These are phyloP conservation scores for Heliconius hortense DNA, from an alignment of 2,888 invertebrate species.

Conservation along the genomic window DNA sequence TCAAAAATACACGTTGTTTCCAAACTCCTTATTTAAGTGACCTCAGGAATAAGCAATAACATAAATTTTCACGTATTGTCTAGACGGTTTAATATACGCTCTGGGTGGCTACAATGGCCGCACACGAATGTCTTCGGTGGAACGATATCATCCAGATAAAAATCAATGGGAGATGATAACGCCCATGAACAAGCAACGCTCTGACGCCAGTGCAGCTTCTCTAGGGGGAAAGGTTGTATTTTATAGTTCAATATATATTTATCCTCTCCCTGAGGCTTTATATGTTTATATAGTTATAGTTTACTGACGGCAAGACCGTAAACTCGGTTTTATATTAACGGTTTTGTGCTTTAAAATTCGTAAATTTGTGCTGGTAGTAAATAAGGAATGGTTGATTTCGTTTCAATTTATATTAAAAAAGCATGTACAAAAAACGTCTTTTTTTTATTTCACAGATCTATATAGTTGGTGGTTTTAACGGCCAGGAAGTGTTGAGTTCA, in stretches of 20 bases:
- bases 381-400: background rate
- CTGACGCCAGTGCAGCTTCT: conserved; percentile 89
- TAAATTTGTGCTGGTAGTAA: background rate
- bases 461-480: conserved; percentile 91
- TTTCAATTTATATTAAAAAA: background rate
- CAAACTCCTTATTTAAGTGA: background rate
- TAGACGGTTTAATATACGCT: conserved; percentile 88
- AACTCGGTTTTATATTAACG: background rate
- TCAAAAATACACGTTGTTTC: background rate
- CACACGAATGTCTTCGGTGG: conserved; percentile 88
- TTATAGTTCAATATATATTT: background rate
- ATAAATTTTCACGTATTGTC: background rate
- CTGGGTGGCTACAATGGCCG: conserved; percentile 92
- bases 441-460: conserved; percentile 78
- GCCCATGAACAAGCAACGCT: conserved; percentile 88
- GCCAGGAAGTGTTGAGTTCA: conserved; percentile 87
- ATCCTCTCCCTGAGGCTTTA: background rate
- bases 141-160: conserved; percentile 88
- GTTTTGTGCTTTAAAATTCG: background rate
- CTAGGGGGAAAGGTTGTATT: conserved; percentile 83
- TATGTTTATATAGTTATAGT: background rate
- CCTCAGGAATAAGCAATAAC: background rate
- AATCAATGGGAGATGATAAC: conserved; percentile 91
- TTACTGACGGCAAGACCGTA: background rate
- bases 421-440: background rate